Percentiles rank a stretch among this genome's conserved stretches.
These are phyloP conservation scores for Phrynocephalus versicolor DNA, from an alignment of 2,113 vertebrate genomes.

Conservation along the genomic window DNA sequence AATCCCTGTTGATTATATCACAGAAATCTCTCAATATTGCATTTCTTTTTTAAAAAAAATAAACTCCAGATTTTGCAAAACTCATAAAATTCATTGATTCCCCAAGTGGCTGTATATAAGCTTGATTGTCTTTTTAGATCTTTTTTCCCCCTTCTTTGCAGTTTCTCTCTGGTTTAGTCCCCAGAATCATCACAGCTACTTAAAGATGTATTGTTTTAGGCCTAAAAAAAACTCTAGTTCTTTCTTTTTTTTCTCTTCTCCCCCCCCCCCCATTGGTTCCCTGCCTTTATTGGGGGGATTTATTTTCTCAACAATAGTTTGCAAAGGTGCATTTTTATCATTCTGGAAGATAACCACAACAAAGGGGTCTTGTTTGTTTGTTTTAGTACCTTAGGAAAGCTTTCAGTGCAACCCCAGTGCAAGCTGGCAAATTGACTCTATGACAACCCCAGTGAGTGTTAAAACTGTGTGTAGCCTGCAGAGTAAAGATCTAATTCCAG, in stretches of 20 bases:
- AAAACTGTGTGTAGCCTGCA: constrained; percentile 55
- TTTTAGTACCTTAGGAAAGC: constrained; percentile 71
- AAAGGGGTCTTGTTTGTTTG: no score
- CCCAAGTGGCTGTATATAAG: constrained; percentile 55
- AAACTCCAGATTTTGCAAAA: constrained; percentile 66
- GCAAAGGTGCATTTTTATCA: constrained; percentile 68
- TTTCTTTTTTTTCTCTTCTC: constrained; percentile 50
- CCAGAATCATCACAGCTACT: constrained; percentile 48
- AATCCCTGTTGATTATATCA: constrained; percentile 67
- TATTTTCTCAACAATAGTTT: constrained; percentile 56
- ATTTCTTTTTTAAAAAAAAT: constrained; percentile 57
- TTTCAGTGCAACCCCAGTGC: constrained; percentile 45
- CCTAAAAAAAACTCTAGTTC: constrained; percentile 54
- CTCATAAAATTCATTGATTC: constrained; percentile 56
- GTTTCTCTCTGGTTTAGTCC: constrained; percentile 57
- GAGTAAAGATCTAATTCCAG: constrained; percentile 66
- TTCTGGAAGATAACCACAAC: constrained; percentile 64
- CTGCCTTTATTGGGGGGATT: constrained; percentile 61
- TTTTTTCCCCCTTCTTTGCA: constrained; percentile 50
- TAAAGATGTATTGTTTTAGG: constrained; percentile 57
- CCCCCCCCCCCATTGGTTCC: constrained; percentile 2
- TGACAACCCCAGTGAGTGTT: constrained; percentile 50
- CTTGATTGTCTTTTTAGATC: constrained; percentile 60
- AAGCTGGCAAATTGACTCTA: constrained; percentile 58
- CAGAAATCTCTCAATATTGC: constrained; percentile 64